A percentile compares a stretch with the other conserved stretches of the same genome.
Evolutionary conservation across 2,113 vertebrate genomes (phyloP).

Genomic region (Antechinus stuartii): DNA sequence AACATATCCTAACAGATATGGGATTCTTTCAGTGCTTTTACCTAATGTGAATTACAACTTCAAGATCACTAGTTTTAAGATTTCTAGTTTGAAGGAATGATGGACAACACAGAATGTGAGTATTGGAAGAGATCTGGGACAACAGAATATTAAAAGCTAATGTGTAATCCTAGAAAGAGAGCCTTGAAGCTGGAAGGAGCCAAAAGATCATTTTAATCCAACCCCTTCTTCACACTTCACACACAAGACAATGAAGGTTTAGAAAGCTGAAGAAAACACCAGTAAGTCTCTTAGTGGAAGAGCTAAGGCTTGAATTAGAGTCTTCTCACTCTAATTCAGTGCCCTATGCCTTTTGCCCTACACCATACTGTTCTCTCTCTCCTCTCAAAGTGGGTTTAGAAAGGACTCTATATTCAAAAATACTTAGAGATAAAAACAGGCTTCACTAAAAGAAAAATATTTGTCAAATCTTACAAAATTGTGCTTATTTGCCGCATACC

Average conservation of each 20-base stretch:
- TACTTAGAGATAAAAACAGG: not conserved
- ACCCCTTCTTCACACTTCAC: not conserved
- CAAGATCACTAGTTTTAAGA: not conserved
- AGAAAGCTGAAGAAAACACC: not conserved
- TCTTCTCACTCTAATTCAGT: not conserved
- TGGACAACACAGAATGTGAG: too few species aligned
- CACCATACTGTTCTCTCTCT: not conserved
- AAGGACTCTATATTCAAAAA: not conserved
- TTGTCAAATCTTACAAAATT: not conserved
- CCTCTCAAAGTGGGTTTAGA: not conserved
- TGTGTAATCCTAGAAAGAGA: not conserved
- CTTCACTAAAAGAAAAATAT: not conserved
- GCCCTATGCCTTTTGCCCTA: too few species aligned
- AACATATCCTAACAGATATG: not conserved
- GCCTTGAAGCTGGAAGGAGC: not conserved
- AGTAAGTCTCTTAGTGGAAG: not conserved
- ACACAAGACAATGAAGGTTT: not conserved
- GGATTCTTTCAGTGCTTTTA: not conserved
- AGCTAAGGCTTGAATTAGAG: not conserved
- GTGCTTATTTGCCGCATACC: not conserved
- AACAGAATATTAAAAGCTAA: not conserved
- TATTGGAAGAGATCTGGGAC: not conserved
- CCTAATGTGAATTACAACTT: not conserved
- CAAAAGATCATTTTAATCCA: not conserved
- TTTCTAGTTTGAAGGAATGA: not conserved